Evolutionary conservation across 2,113 vertebrate species (phyloP), one percentile per base, ranked within the genome.

Genomic region (Athene noctua): DNA sequence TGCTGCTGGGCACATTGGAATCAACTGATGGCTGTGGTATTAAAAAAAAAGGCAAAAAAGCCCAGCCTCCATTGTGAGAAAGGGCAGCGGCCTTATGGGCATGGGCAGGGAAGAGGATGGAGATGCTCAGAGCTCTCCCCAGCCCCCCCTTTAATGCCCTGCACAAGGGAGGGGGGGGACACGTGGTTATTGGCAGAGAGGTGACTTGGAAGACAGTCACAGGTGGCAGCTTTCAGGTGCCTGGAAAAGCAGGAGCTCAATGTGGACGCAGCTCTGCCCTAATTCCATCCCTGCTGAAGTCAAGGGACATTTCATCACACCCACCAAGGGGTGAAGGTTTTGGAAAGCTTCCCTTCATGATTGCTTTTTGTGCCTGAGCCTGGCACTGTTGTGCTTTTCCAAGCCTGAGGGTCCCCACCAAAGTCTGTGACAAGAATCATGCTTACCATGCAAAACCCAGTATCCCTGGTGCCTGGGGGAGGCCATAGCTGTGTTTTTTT

Each of bases 101-200:
- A 71, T n/a, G 16, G 70, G 19, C 1, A 1, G 51, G 27, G 29
- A 74, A 55, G 3, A 27, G 51, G 34, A 61, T 15, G 6, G 42
- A 62, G 63, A 51, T 44, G 5, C 8, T 71, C 79, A 80, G 40
- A 82, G 52, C 7, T 72, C n/a, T 62, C 32, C 29, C 17, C 38
- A 74, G 13, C 22, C 30, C 66, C 17, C 57, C 36, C 11, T 73
- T 52, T 73, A 44, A 16, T 0, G 0, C 4, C 13, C n/a, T 1
- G 0, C 2, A 2, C 46, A 67, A 75, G 13, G 20, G 6, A 81
- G 61, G 29, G 19, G 4, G 4, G 34, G 21, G 19, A 65, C 67
- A 61, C 0, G 4, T 2, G 4, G n/a, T 54, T 84, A 15, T 36
- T 40, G 65, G 26, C 59, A 77, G 65, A 72, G 27, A 13, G 13